Conservation (phyloP, 2,113 vertebrate species). For the Dendrocopos noguchii region DNA sequence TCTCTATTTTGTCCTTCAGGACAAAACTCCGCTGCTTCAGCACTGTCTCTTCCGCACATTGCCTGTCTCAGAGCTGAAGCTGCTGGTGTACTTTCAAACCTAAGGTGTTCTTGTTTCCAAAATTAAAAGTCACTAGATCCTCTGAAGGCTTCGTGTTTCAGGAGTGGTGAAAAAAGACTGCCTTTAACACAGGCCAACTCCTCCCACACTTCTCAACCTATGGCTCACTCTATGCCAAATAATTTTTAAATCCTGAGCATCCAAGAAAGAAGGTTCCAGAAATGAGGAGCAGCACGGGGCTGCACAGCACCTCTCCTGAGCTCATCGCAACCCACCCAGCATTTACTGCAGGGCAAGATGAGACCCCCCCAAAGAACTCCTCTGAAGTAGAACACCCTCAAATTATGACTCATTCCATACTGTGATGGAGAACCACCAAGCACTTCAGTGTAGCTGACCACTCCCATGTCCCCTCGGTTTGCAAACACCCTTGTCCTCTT, state of each 20-base stretch:
- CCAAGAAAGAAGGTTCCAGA: conserved; percentile 28
- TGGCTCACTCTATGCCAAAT: conserved; percentile 52
- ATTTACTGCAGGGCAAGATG: not conserved
- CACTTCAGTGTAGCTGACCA: not conserved
- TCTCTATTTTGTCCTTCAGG: conserved; percentile 17
- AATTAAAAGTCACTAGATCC: conserved; percentile 43
- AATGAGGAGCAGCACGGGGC: not conserved
- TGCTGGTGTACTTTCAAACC: conserved; percentile 29
- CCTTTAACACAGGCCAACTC: conserved; percentile 47
- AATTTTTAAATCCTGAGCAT: conserved; percentile 29
- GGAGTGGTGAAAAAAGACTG: conserved; percentile 47
- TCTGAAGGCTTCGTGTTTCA: conserved; percentile 5
- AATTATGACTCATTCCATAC: accelerated
- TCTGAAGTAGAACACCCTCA: not conserved
- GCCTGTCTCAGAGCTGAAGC: not conserved
- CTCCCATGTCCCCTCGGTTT: accelerated
- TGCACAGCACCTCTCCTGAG: not conserved
- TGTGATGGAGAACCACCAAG: not conserved
- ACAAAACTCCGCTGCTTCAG: not conserved
- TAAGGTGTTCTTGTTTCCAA: conserved; percentile 50
- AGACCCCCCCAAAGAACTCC: not conserved
- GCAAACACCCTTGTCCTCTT: not conserved
- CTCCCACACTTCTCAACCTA: conserved; percentile 50
- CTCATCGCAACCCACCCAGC: not conserved
- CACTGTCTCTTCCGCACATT: not conserved